Conservation (phyloP, 2,797 vertebrate species). For the Sebastes matsubarae region DNA sequence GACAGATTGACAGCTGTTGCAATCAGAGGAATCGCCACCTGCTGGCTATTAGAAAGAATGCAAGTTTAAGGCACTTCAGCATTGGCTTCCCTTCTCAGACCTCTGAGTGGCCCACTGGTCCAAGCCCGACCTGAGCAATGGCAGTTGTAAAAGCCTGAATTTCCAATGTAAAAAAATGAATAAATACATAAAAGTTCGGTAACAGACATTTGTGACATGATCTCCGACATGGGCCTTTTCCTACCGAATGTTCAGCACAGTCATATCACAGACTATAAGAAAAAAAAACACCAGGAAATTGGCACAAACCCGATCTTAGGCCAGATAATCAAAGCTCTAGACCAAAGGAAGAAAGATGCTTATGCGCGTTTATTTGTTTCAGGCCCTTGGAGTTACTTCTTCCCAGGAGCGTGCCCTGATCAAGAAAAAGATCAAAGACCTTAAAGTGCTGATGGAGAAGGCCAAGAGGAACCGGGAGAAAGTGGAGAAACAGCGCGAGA, state of each 20-base stretch:
- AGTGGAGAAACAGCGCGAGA: slow-evolving; percentile 91
- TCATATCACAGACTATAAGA: background rate
- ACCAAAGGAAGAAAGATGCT: background rate
- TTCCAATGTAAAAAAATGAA: too few species aligned
- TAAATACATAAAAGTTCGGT: background rate
- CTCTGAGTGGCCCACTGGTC: accelerated
- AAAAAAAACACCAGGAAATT: background rate
- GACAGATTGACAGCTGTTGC: too few species aligned
- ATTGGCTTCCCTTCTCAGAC: too few species aligned
- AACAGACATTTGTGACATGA: background rate
- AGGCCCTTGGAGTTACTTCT: slow-evolving; percentile 89
- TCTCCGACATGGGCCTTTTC: background rate
- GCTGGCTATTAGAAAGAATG: too few species aligned
- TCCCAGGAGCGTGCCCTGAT: slow-evolving; percentile 91
- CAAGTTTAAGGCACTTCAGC: too few species aligned
- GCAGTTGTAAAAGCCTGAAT: background rate
- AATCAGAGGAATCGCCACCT: accelerated
- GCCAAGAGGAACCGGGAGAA: slow-evolving; percentile 90
- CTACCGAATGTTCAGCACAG: background rate
- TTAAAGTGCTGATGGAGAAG: slow-evolving; percentile 92
- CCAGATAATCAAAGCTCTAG: background rate
- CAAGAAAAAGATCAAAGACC: slow-evolving; percentile 96
- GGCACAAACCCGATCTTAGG: background rate
- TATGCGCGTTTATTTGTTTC: slow-evolving; percentile 6
- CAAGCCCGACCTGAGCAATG: background rate